These are phyloP conservation scores for Epicampocera succincta DNA, from an alignment of 2,888 invertebrate species.

Conservation along the genomic window DNA sequence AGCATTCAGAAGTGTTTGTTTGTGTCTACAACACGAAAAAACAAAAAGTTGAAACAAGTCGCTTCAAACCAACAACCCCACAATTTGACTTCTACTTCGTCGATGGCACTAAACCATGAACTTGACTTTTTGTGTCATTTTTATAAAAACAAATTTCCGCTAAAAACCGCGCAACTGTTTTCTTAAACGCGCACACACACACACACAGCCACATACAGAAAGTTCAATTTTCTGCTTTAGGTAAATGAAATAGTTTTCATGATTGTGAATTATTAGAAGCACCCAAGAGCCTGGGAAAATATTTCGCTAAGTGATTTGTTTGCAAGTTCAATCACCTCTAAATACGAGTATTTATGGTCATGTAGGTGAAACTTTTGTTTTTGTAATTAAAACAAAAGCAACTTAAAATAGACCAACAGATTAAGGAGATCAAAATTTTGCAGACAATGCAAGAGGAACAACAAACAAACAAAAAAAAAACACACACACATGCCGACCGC, in stretches of 20 bases:
- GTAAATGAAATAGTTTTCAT: slow-evolving; percentile 11
- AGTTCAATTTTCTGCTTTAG: neutral
- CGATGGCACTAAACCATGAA: slow-evolving; percentile 54
- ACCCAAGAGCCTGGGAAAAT: slow-evolving; percentile 28
- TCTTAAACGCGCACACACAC: neutral
- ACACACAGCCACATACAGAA: no score
- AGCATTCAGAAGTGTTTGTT: no score
- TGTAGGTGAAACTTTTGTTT: neutral
- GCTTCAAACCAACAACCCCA: slow-evolving; percentile 14
- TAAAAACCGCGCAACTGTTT: slow-evolving; percentile 5
- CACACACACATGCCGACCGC: neutral
- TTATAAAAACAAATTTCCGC: slow-evolving; percentile 32
- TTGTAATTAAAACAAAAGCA: neutral
- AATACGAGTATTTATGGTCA: neutral
- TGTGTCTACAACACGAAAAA: no score
- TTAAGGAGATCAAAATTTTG: neutral
- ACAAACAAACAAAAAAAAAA: neutral
- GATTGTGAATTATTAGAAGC: neutral
- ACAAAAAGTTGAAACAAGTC: neutral
- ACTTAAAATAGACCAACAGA: neutral
- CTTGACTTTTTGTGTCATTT: slow-evolving; percentile 50
- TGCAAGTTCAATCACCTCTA: slow-evolving; percentile 17
- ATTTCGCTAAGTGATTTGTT: slow-evolving; percentile 8
- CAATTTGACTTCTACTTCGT: slow-evolving; percentile 30
- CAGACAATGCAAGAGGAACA: no score